A percentile compares a stretch with the other conserved stretches of the same genome.
phyloP scores from a whole-genome alignment of 92 coral and sea anemone species.

The Paramuricea clavata region DNA sequence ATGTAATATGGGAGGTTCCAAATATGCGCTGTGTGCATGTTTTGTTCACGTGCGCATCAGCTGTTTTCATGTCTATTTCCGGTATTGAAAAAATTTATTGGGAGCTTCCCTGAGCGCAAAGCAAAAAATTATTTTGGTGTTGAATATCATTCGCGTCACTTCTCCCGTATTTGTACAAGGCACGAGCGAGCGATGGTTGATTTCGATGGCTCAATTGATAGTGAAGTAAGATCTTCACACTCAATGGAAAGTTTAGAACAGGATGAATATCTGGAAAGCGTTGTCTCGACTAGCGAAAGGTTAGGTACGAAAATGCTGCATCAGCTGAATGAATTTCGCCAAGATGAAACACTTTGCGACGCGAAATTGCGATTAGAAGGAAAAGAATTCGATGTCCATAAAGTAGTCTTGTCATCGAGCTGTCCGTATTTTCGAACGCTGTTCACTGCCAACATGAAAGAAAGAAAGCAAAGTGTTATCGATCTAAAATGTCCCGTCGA shows the following conservation, averaged over 20 bases:
- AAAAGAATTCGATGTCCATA: conserved; percentile 82
- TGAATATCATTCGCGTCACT: background rate
- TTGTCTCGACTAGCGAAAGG: background rate
- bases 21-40: conserved; percentile 22
- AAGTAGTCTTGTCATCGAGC: conserved; percentile 86
- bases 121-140: background rate
- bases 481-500: conserved; percentile 76
- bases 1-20: background rate
- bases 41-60: conserved; percentile 47
- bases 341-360: conserved; percentile 83
- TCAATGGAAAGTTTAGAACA: conserved; percentile 41
- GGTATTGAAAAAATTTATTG: background rate
- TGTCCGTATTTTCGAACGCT: conserved; percentile 90
- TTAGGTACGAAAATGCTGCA: conserved; percentile 34
- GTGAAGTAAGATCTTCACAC: background rate
- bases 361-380: conserved; percentile 82
- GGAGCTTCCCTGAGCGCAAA: conserved; percentile 39
- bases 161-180: background rate
- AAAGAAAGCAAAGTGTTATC: conserved; percentile 59
- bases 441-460: conserved; percentile 91
- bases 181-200: background rate
- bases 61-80: conserved; percentile 13
- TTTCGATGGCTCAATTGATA: background rate
- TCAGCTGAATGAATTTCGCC: conserved; percentile 81
- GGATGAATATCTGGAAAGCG: background rate